Evolutionary conservation across 2,888 invertebrate genomes (phyloP), one percentile per base, ranked within the genome.

Genomic region (Brassicogethes aeneus): DNA sequence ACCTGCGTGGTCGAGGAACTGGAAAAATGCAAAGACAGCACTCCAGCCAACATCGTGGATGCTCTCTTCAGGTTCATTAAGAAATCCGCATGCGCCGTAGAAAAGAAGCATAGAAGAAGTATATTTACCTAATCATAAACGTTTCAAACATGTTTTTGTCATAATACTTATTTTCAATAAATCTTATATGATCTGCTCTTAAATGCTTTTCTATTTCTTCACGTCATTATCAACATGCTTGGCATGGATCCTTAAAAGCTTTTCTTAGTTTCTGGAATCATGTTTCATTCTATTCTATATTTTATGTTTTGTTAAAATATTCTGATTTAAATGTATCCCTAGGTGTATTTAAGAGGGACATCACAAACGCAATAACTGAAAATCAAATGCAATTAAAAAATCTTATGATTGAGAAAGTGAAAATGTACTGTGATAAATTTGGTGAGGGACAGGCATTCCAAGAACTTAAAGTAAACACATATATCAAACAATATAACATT

Each of bases 31-130:
- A 56, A 64, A 0, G 81, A 84, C 35, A 81, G 84, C 2, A 87
- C 87, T 0, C 84, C 87, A 0, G 80, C 78, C 23, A 87, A 88
- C 65, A 79, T 88, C 56, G 75, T 81, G 0, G 85, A 86, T 44
- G 78, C 86, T 0, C 70, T 87, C 40, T 79, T 86, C 58, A 77
- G 75, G 47, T 85, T 76, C 58, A 70, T 87, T 2, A 77, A 76
- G 52, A 81, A 80, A 55, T 44, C 48, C 1, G 49, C 55, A 23
- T 60, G 60, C 37, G 7, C 23, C 23, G 23, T 7, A 7, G 23
- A 23, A 5, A 32, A 32, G 13, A 32, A 32, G 12, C 45, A 35
- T 44, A 50, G 39, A 39, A 41, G 47, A 45, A 49, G 49, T 47
- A 3, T 32, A 13, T 32, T 10, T 32, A 5, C 5, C 23, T 23